Conservation (phyloP, 2,888 invertebrate genomes). For the Habroteleia sp. region DNA sequence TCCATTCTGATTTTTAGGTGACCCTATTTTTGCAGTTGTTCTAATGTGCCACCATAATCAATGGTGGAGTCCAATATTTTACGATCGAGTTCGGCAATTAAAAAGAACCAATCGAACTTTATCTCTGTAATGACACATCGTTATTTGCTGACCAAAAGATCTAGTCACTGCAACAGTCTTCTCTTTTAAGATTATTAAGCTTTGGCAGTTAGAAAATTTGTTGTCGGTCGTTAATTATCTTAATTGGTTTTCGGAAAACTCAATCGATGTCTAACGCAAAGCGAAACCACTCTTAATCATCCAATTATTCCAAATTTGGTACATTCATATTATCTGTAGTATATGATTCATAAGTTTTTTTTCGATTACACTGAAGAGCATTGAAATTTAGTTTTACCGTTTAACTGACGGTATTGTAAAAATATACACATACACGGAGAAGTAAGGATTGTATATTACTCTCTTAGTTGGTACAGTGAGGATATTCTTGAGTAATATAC, state of each 20-base stretch:
- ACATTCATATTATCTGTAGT: no score
- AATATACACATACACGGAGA: no score
- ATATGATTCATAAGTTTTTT: no score
- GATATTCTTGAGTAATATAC: no score
- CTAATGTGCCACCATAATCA: conserved; percentile 8
- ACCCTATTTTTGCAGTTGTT: conserved; percentile 32
- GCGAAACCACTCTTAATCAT: background rate
- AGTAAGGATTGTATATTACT: no score
- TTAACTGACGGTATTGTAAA: no score
- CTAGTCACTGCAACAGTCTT: conserved; percentile 8
- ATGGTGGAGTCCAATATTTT: background rate
- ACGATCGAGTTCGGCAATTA: background rate
- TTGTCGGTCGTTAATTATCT: conserved; percentile 28
- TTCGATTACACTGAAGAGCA: no score
- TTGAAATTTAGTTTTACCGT: no score
- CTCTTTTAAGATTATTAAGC: conserved; percentile 10
- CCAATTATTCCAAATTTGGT: conserved; percentile 2
- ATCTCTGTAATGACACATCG: conserved; percentile 16
- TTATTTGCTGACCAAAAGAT: background rate
- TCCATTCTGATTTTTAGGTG: conserved; percentile 49
- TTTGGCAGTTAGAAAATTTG: conserved; percentile 14
- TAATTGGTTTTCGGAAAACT: conserved; percentile 27
- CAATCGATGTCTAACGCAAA: no score
- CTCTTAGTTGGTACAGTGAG: no score
- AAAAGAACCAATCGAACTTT: background rate